Evolutionary conservation across 2,888 invertebrate species (phyloP), one percentile per base, ranked within the genome.

Genomic region (Adelognathus sp.): DNA sequence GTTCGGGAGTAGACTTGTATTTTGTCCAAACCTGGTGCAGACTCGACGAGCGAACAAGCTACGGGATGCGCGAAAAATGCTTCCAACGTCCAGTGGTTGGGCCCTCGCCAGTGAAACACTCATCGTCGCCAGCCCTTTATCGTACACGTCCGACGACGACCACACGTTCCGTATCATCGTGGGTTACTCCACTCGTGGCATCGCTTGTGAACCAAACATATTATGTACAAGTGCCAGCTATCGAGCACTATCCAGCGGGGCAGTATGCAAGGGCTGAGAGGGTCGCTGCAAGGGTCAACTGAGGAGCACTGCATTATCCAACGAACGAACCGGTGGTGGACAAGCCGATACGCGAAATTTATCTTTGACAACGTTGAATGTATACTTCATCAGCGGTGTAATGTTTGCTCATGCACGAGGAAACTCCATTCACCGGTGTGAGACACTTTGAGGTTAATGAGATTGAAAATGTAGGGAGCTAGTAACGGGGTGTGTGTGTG

Each of bases 241-340:
- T 50, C 18, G 14, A 27, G 5, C 44, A 33, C 9, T 76, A 46
- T 14, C 16, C 33, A 50, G 21, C 14, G 27, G 52, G 31, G 54
- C n/a, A n/a, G n/a, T n/a, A n/a, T 60, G 39, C 16, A 58, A 61
- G 54, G 72, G 67, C 27, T 63, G 46, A 64, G 63, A 69, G 72
- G 67, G 72, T 64, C 58, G 56, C 44, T n/a, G n/a, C 44, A 14
- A 33, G 54, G 63, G 46, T 67, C 41, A 46, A 31, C 46, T 44
- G 27, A n/a, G n/a, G n/a, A n/a, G n/a, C n/a, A n/a, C n/a, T n/a
- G n/a, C n/a, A 27, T 6, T 66, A 50, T 44, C 44, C 33, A 33
- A 3, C n/a, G 11, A 11, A 21, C 36, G 50, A 76, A n/a, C 60
- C 60, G 76, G 44, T 67, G 67, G 21, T 5, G n/a, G 18, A 66